These are phyloP conservation scores for Cepaea nemoralis DNA, from an alignment of 1,140 invertebrate genomes.

Conservation along the genomic window DNA sequence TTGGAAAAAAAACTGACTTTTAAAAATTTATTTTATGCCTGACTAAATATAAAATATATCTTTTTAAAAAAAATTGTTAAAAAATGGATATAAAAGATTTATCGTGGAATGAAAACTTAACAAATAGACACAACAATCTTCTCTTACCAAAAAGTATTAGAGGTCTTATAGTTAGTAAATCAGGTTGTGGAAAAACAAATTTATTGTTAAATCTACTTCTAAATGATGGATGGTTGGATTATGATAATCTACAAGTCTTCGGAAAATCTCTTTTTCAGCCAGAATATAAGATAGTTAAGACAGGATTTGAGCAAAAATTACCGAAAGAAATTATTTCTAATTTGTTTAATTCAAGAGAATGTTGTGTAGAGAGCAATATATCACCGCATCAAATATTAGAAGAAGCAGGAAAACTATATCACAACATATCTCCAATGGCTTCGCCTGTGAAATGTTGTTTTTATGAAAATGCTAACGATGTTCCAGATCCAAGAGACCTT, in stretches of 20 bases:
- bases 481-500: slow-evolving; percentile 1
- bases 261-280: slow-evolving; percentile 8
- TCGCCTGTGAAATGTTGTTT: too few species aligned
- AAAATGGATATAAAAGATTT: slow-evolving; percentile 2
- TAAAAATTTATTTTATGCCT: too few species aligned
- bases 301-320: background rate
- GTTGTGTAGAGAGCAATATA: background rate
- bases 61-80: too few species aligned
- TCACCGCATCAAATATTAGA: background rate
- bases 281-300: background rate
- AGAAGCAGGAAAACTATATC: background rate
- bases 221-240: background rate
- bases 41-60: too few species aligned
- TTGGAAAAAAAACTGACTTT: too few species aligned
- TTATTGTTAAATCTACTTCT: background rate
- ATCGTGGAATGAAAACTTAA: background rate
- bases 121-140: slow-evolving; percentile 1
- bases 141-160: background rate
- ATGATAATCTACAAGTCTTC: background rate
- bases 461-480: background rate
- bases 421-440: background rate
- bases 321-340: slow-evolving; percentile 1
- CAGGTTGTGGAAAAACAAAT: too few species aligned
- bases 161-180: background rate
- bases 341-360: background rate